Evolutionary conservation across 2,797 vertebrate genomes (phyloP).

Genomic region (Sebastes nivosus): DNA sequence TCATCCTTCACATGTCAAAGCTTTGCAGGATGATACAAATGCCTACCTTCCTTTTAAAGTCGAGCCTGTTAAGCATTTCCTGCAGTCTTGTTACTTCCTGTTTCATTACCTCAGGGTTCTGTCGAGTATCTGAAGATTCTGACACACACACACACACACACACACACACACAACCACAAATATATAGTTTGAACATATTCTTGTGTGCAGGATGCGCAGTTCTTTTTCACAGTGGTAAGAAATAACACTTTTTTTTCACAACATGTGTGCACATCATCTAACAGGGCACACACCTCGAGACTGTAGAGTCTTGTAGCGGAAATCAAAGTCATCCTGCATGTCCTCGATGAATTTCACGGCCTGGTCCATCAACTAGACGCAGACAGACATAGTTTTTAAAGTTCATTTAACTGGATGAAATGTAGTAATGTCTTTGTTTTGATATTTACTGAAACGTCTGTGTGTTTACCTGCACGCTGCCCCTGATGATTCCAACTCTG

Average conservation of each 20-base stretch:
- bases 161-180: not conserved
- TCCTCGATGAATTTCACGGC: conserved; percentile 95
- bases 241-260: not conserved
- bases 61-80: conserved; percentile 93
- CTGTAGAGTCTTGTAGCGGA: conserved; percentile 95
- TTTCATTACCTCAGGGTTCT: conserved; percentile 87
- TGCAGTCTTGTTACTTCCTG: conserved; percentile 92
- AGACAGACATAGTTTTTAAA: not conserved
- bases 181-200: not conserved
- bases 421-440: not conserved
- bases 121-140: conserved; percentile 86
- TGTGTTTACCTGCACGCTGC: conserved; percentile 88
- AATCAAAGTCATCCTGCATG: conserved; percentile 97
- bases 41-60: conserved; percentile 94
- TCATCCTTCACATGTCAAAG: not conserved
- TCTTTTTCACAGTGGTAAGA: not conserved
- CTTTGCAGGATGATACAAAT: not conserved
- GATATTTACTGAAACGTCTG: not conserved
- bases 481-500: conserved; percentile 89
- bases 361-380: conserved; percentile 91
- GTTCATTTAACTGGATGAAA: not conserved
- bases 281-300: conserved; percentile 85
- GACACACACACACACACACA: conserved; percentile 18
- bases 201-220: not conserved
- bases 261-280: not conserved